Base-by-base conservation (phyloP, 2,797 vertebrate species). In the Sebastes wilsoni region DNA sequence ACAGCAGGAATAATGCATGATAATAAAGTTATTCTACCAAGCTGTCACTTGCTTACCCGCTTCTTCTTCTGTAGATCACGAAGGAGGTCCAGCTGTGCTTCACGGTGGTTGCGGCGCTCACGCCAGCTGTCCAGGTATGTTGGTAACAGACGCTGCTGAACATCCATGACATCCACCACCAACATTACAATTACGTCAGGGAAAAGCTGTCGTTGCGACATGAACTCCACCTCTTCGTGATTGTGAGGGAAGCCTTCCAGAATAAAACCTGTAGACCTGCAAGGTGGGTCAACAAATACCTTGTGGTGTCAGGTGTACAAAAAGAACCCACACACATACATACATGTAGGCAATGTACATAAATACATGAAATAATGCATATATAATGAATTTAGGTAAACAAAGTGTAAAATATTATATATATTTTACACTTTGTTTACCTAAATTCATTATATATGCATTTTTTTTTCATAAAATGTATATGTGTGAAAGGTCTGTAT, bases 191-290 rank as follows among this genome's bases (percentile, higher is more conserved):
- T 94, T 65, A 94, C 38, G 62, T 99, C 98, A 60, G 98, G 97
- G 87, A 96, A 97, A 77, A 99, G 95, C 66, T 95, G 94, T 20
- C 0, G 89, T 61, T 97, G 93, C 38, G 86, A 87, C 84, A 99
- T 92, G 88, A 97, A 98, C 28, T 90, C 82, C 56, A 94, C 94
- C 69, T 99, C 97, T 0, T 98, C 95, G 0, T 42, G 10, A 75
- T 91, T 94, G 68, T 92, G 87, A 42, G 98, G 98, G 88, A 99
- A 99, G 56, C 98, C 98, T 83, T 99, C 99, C 78, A 99, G 89
- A 87, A 99, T 94, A 92, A 99, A 99, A 49, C 99, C 99, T 38
- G 94, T 96, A 11, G 97, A 98, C 87, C 96, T 97, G 56, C 11
- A 68, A 75, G 23, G 34, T 2, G 67, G 34, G 20, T 71, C 11